These are phyloP conservation scores for Hemicrepidius hirtus DNA, from an alignment of 2,888 invertebrate genomes.

Conservation along the genomic window DNA sequence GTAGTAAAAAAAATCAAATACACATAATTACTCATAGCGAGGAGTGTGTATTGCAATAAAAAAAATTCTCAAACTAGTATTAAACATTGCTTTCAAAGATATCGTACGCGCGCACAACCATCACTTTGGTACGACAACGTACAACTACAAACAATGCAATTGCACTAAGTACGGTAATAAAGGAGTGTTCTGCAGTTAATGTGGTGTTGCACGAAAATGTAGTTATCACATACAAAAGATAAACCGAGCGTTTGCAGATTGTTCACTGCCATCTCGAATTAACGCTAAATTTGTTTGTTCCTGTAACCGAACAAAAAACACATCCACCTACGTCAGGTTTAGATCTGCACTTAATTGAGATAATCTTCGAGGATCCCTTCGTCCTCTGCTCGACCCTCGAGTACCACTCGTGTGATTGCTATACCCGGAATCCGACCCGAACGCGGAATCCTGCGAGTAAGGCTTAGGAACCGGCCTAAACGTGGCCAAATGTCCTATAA, in stretches of 20 bases:
- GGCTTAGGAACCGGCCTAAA: slow-evolving; percentile 79
- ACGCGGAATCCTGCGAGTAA: slow-evolving; percentile 84
- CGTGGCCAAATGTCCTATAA: slow-evolving; percentile 77
- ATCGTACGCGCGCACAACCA: slow-evolving; percentile 44
- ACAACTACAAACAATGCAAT: slow-evolving; percentile 26
- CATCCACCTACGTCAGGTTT: slow-evolving; percentile 65
- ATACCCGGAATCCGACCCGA: slow-evolving; percentile 90
- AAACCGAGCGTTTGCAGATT: slow-evolving; percentile 44
- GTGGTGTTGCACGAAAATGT: slow-evolving; percentile 37
- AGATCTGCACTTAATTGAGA: slow-evolving; percentile 71
- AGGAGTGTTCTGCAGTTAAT: slow-evolving; percentile 23
- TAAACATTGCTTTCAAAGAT: slow-evolving; percentile 42
- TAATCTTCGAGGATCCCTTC: slow-evolving; percentile 68
- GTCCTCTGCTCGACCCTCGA: slow-evolving; percentile 68
- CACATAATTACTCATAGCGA: neutral
- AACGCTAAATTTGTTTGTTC: neutral
- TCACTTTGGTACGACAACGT: slow-evolving; percentile 43
- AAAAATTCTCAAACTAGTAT: slow-evolving; percentile 2
- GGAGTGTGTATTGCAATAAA: neutral
- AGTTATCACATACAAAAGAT: slow-evolving; percentile 57
- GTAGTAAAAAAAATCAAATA: no score
- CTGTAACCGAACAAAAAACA: neutral
- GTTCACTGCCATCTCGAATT: slow-evolving; percentile 16
- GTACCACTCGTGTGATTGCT: slow-evolving; percentile 85
- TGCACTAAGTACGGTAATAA: slow-evolving; percentile 34